A percentile compares a stretch with the other conserved stretches of the same genome.
These are phyloP conservation scores for Hybognathus amarus DNA, from an alignment of 2,797 vertebrate species.

Conservation along the genomic window DNA sequence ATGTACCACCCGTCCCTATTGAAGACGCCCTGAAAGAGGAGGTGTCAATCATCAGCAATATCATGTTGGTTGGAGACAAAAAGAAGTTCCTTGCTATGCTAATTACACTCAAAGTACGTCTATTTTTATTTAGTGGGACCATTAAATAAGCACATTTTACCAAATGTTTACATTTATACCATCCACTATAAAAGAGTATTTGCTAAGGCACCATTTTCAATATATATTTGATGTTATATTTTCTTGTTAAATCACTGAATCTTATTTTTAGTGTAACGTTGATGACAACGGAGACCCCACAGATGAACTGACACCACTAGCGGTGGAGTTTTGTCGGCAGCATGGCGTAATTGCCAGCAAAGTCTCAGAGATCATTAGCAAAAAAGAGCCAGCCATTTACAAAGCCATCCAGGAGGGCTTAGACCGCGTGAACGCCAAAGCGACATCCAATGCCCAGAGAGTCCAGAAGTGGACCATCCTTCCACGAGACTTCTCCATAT, in stretches of 20 bases:
- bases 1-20: slow-evolving; percentile 80
- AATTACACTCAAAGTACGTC: slow-evolving; percentile 80
- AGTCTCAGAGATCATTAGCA: slow-evolving; percentile 74
- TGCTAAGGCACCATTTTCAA: not conserved
- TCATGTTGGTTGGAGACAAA: slow-evolving; percentile 82
- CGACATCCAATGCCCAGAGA: slow-evolving; percentile 78
- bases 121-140: not conserved
- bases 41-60: slow-evolving; percentile 77
- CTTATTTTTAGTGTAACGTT: slow-evolving; percentile 68
- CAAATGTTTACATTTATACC: not conserved
- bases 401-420: slow-evolving; percentile 77
- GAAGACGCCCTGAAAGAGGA: slow-evolving; percentile 78
- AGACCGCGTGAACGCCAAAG: slow-evolving; percentile 72
- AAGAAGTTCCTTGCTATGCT: slow-evolving; percentile 83
- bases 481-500: slow-evolving; percentile 67
- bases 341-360: slow-evolving; percentile 62
- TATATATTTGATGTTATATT: not conserved
- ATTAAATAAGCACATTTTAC: not conserved
- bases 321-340: slow-evolving; percentile 68
- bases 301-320: slow-evolving; percentile 73
- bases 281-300: slow-evolving; percentile 77
- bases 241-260: not conserved
- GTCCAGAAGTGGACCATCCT: slow-evolving; percentile 71
- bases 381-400: slow-evolving; percentile 75
- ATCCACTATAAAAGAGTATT: not conserved